Conservation (phyloP, 2,797 vertebrate species). For the Mormyrus proboscirostris region DNA sequence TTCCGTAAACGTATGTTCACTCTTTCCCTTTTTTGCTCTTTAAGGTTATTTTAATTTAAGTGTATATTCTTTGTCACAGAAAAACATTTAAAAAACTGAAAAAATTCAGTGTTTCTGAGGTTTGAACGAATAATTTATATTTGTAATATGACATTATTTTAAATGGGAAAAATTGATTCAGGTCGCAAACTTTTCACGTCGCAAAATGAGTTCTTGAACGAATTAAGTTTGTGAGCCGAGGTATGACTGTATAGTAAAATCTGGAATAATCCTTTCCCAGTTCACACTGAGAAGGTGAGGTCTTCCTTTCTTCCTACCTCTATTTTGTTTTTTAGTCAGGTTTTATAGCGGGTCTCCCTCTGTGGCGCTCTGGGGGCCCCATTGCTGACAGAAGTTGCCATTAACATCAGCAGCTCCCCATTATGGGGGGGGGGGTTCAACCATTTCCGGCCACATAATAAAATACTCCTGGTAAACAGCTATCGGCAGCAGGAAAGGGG, state of each 20-base stretch:
- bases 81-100: too few species aligned
- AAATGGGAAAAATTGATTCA: too few species aligned
- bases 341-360: neutral
- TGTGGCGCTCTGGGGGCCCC: neutral
- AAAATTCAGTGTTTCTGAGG: too few species aligned
- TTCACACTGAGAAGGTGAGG: neutral
- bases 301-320: neutral
- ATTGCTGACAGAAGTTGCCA: neutral
- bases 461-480: neutral
- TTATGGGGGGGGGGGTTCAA: neutral
- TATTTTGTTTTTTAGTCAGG: neutral
- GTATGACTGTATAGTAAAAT: neutral
- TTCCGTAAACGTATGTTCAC: too few species aligned
- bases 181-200: too few species aligned
- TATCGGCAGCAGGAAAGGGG: neutral
- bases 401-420: neutral
- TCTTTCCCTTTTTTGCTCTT: too few species aligned
- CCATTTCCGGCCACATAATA: neutral
- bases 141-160: too few species aligned
- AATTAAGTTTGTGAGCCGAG: too few species aligned
- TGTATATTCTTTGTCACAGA: too few species aligned
- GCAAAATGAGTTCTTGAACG: too few species aligned
- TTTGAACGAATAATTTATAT: too few species aligned
- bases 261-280: neutral
- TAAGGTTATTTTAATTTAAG: too few species aligned